Conservation (phyloP, 2,888 invertebrate species). For the Antitype chi region DNA sequence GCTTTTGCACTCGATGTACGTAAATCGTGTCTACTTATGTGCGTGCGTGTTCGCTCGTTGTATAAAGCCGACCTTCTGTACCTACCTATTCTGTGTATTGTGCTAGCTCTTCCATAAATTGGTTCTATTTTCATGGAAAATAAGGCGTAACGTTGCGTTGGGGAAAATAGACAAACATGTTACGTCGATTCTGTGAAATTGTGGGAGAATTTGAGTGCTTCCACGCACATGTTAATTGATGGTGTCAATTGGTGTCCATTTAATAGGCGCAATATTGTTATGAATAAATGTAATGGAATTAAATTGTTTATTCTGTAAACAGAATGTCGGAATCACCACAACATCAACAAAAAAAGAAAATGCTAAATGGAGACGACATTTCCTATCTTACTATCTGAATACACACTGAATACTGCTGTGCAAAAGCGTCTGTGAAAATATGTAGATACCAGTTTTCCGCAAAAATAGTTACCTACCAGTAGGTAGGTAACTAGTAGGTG, state of each 20-base stretch:
- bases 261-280: no score
- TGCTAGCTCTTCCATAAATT: constrained; percentile 23
- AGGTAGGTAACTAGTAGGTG: no score
- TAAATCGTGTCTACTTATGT: not conserved
- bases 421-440: not conserved
- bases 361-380: no score
- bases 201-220: not conserved
- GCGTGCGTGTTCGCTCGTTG: not conserved
- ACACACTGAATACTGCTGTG: not conserved
- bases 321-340: no score
- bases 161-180: constrained; percentile 26
- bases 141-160: constrained; percentile 21
- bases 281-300: no score
- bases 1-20: not conserved
- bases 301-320: no score
- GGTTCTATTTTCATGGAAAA: constrained; percentile 56
- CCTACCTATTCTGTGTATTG: not conserved
- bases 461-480: not conserved
- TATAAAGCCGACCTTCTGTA: not conserved
- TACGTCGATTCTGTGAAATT: constrained; percentile 12
- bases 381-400: no score
- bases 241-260: no score
- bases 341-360: no score
- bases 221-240: not conserved
- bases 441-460: not conserved